phyloP scores from a whole-genome alignment of 2,113 vertebrate species.

The Mirza zaza region DNA sequence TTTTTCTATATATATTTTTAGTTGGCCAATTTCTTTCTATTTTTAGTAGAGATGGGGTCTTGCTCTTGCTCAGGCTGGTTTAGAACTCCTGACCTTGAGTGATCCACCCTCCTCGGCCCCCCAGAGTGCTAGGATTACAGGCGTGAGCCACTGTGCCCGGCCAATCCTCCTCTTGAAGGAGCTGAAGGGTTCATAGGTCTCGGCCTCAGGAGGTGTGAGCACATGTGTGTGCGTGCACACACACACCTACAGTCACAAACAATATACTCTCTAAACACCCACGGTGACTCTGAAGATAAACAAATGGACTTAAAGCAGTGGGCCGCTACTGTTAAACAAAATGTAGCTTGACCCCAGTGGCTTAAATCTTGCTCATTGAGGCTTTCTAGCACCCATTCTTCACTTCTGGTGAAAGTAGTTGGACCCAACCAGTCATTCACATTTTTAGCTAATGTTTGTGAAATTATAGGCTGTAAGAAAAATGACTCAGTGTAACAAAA shows the following conservation, averaged over 20 bases:
- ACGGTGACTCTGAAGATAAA: too few relatives aligned
- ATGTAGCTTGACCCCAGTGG: too few relatives aligned
- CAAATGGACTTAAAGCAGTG: not conserved
- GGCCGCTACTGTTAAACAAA: not conserved
- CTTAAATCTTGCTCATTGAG: not conserved
- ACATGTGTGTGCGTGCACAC: not conserved
- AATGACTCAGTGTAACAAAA: not conserved
- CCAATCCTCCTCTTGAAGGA: not conserved
- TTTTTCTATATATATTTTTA: too few relatives aligned
- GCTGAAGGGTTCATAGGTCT: not conserved
- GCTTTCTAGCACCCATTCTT: not conserved
- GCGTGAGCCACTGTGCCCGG: too few relatives aligned
- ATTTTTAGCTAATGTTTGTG: not conserved
- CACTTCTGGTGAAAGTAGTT: not conserved
- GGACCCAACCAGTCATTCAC: not conserved
- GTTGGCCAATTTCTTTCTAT: too few relatives aligned
- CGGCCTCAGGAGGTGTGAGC: not conserved
- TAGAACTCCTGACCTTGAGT: too few relatives aligned
- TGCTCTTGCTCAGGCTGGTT: too few relatives aligned
- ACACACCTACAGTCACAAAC: not conserved
- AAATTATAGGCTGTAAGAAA: not conserved
- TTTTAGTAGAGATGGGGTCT: too few relatives aligned
- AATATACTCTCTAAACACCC: not conserved
- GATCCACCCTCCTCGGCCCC: too few relatives aligned
- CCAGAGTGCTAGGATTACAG: too few relatives aligned